Base-by-base conservation (phyloP, 2,888 invertebrate genomes). In the Cabera pusaria region DNA sequence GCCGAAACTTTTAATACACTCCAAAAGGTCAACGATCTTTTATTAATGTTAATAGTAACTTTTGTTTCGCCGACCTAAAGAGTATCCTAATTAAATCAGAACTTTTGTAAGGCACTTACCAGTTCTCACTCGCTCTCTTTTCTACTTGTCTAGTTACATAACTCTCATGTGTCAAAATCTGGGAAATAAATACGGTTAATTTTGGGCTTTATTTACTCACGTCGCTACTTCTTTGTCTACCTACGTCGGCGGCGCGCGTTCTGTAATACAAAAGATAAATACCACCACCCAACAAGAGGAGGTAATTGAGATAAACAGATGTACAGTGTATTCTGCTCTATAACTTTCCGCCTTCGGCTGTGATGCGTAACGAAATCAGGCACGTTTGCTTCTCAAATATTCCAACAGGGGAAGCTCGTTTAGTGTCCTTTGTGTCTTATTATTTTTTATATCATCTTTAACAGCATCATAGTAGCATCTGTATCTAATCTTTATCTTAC, bases 281-380 rank as follows among this genome's bases (percentile, higher is more conserved):
- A 82, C 72, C 64, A 60, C 59, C 64, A 55, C 59, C 64, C 67
- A 78, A 84, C 81, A 83, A 78, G 77, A 72, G 66, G 18, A 59
- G 61, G 77, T 81, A 82, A 85, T 84, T 79, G 75, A 80, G 76
- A 83, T 83, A 82, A 82, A 82, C 79, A 79, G 65, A 78, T 77
- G 74, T 77, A 70, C 79, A 68, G 76, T 76, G 64, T 65, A 64
- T 70, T 72, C 64, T n/a, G n/a, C n/a, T n/a, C n/a, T 68, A 76
- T 74, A 80, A 79, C 77, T 80, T 81, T 70, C 64, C 61, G 72
- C 63, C 59, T 68, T 59, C 55, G 56, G 64, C 59, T 75, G 74
- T 74, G 72, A 68, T 72, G 67, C 59, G 63, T 75, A 78, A 79
- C 73, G 66, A 74, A 75, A 78, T 80, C 70, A 79, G 62, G 64